Conservation (phyloP, 2,797 vertebrate species). For the Lophius americanus region DNA sequence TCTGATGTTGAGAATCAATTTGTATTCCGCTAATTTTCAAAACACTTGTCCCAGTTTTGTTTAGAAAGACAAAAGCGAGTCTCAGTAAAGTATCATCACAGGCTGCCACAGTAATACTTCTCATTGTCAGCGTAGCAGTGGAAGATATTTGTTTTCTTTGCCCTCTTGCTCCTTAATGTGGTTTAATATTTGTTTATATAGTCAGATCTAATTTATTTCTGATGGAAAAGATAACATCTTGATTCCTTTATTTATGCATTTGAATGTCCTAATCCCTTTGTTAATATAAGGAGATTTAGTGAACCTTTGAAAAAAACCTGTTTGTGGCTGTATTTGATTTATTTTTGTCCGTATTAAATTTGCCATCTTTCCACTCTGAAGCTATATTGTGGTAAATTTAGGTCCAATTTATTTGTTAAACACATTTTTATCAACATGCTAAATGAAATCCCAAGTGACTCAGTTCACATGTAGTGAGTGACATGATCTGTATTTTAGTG, state of each 20-base stretch:
- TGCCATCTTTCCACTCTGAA: slow-evolving; percentile 9
- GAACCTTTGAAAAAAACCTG: neutral
- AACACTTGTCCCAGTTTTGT: neutral
- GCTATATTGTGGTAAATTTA: slow-evolving; percentile 3
- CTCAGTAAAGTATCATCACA: neutral
- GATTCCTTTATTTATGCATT: neutral
- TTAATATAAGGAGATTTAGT: neutral
- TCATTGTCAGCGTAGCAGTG: neutral
- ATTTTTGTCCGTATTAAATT: neutral
- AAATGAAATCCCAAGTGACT: too few species aligned
- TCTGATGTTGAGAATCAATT: neutral
- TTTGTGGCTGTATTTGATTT: slow-evolving; percentile 7
- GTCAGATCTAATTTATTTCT: slow-evolving; percentile 19
- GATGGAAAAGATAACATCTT: neutral
- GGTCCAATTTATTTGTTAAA: slow-evolving; percentile 15
- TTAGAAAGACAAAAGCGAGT: neutral
- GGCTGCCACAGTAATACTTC: neutral
- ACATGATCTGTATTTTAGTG: slow-evolving; percentile 7
- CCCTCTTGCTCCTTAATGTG: slow-evolving; percentile 14
- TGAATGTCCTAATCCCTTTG: neutral
- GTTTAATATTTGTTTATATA: slow-evolving; percentile 4
- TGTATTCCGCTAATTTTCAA: slow-evolving; percentile 5
- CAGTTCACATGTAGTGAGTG: neutral
- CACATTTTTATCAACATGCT: neutral
- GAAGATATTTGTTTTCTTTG: slow-evolving; percentile 12